Evolutionary conservation across 1,140 invertebrate genomes (phyloP), one percentile per base, ranked within the genome.

Genomic region (Propsilocerus akamusi): DNA sequence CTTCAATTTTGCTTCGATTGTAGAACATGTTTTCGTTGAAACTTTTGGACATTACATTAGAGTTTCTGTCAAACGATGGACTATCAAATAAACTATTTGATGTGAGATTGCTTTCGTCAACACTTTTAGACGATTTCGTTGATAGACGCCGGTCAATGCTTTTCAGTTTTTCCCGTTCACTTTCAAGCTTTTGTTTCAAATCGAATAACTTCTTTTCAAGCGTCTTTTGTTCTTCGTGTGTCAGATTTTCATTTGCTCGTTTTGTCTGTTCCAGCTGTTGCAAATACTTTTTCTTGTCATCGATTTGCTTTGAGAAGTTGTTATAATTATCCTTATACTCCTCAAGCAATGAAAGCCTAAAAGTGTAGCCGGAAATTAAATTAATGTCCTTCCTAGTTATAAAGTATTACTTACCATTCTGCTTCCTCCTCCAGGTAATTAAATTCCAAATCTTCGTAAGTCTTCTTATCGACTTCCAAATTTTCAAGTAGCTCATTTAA

Each of bases 381-480:
- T n/a, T n/a, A n/a, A n/a, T n/a, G n/a, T n/a, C n/a, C n/a, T n/a
- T n/a, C n/a, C n/a, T 49, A 2, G 14, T 14, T 30, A 30, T 34
- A 32, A 49, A 22, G 11, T 30, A 49, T 20, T 30, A 62, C 62
- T 64, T 56, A 69, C 72, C 78, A 72, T 60, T 86, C 83, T 1
- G 86, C 85, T 62, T 90, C 85, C 58, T 87, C 86, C 68, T 96
- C 92, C 51, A 95, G 72, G 63, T 94, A 85, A 59, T 89, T 85
- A 66, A 95, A 96, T 65, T 96, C 91, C 14, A 92, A 68, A 64
- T 95, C 90, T 66, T 96, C 91, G 61, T 86, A 94, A 26, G 81
- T 74, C 70, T 90, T 83, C 8, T 73, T 74, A 56, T 85, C 81
- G 51, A 77, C 78, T 51, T 84, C 81, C 14, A 83, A 59, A 2